Percentiles rank a stretch among this genome's conserved stretches.
phyloP scores from a whole-genome alignment of 2,113 vertebrate species.

The Apodemus sylvaticus region DNA sequence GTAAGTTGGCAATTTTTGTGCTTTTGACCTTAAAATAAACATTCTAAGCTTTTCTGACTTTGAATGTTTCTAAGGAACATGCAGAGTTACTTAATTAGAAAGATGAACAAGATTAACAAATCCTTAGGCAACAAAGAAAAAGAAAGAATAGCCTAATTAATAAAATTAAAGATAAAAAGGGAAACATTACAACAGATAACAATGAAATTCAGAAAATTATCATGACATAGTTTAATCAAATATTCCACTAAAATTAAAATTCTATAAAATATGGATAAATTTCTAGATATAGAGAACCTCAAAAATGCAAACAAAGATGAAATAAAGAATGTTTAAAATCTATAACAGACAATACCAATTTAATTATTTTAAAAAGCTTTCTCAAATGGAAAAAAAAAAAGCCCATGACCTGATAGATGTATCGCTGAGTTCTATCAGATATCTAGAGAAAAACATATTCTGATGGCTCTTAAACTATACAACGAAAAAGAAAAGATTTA shows the following conservation, averaged over 20 bases:
- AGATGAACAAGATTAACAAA: neutral
- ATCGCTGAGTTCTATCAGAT: neutral
- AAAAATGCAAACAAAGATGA: neutral
- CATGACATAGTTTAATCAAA: neutral
- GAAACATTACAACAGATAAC: neutral
- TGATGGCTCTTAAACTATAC: neutral
- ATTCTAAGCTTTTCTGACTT: neutral
- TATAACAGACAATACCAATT: neutral
- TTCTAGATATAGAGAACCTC: neutral
- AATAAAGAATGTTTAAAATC: neutral
- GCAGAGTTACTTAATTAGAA: neutral
- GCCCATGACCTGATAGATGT: neutral
- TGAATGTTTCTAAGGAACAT: neutral
- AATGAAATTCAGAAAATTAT: neutral
- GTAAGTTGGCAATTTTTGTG: neutral
- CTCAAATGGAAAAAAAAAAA: neutral
- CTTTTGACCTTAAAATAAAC: neutral
- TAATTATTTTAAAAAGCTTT: neutral
- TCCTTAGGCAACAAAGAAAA: neutral
- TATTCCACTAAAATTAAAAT: neutral
- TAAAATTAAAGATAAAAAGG: neutral
- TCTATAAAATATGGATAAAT: neutral
- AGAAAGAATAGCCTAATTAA: neutral
- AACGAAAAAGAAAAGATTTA: neutral
- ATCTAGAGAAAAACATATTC: neutral